Conservation (phyloP, 2,888 invertebrate genomes). For the Steinernema scapterisci region DNA sequence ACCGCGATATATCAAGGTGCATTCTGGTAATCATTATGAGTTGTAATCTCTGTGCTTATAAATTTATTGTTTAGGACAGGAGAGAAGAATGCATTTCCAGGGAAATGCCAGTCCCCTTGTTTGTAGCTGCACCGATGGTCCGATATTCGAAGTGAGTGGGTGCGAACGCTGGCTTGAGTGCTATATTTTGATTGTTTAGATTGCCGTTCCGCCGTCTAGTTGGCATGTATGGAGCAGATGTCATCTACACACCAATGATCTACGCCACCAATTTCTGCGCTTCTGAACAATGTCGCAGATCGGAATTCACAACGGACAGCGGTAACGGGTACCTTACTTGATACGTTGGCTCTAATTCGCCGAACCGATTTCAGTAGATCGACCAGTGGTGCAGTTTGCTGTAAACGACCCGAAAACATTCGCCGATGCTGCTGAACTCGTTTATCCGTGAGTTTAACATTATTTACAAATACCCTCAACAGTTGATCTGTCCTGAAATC, state of each 20-base stretch:
- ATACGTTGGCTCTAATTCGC: too few relatives aligned
- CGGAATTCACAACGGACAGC: conserved; percentile 70
- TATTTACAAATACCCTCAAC: too few relatives aligned
- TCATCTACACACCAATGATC: conserved; percentile 96
- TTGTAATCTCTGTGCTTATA: background rate
- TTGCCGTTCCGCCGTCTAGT: conserved; percentile 80
- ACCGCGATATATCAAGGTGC: background rate
- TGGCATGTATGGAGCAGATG: conserved; percentile 81
- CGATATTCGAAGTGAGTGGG: conserved; percentile 80
- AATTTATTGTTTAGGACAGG: conserved; percentile 37
- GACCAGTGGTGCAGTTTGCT: conserved; percentile 92
- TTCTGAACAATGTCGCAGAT: conserved; percentile 81
- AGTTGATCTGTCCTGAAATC: too few relatives aligned
- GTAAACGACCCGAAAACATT: conserved; percentile 83
- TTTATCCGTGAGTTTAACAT: conserved; percentile 75
- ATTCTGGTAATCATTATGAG: background rate
- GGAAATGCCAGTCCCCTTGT: conserved; percentile 47
- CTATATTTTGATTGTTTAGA: conserved; percentile 69
- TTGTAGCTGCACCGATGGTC: conserved; percentile 84
- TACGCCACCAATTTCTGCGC: conserved; percentile 87
- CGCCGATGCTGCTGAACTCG: conserved; percentile 81
- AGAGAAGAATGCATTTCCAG: conserved; percentile 36
- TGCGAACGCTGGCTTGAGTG: background rate
- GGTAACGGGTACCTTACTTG: conserved; percentile 51
- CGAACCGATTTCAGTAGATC: conserved; percentile 73